A percentile compares a stretch with the other conserved stretches of the same genome.
Conservation (phyloP, 2,888 invertebrate genomes). For the Apodemia zela region DNA sequence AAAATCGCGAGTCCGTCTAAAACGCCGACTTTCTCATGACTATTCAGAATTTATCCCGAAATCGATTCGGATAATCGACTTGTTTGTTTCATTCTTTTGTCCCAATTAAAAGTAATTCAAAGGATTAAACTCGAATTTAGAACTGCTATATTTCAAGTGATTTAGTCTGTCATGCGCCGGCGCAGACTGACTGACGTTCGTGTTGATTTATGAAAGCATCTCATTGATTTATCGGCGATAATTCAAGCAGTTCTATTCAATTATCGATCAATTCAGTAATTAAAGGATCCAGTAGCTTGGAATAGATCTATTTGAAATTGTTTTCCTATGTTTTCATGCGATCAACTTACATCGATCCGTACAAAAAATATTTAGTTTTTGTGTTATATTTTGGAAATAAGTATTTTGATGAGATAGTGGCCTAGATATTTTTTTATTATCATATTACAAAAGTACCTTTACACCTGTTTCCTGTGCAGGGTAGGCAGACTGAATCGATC, state of each 20-base stretch:
- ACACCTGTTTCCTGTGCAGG: too few relatives aligned
- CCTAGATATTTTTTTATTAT: too few relatives aligned
- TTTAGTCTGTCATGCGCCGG: conserved; percentile 53
- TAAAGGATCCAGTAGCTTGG: conserved; percentile 27
- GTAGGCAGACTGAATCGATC: too few relatives aligned
- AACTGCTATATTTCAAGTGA: conserved; percentile 61
- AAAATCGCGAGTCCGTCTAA: conserved; percentile 44
- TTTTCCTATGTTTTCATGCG: neutral
- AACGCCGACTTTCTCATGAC: conserved; percentile 65
- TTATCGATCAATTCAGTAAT: conserved; percentile 39
- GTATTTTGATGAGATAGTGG: too few relatives aligned
- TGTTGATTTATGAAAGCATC: conserved; percentile 53
- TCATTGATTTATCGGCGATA: conserved; percentile 57
- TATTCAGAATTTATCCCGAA: conserved; percentile 53
- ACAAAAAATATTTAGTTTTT: too few relatives aligned
- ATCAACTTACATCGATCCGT: too few relatives aligned
- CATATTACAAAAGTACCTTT: too few relatives aligned
- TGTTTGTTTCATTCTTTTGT: conserved; percentile 47
- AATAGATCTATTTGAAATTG: neutral
- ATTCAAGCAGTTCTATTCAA: conserved; percentile 60
- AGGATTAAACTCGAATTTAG: conserved; percentile 61
- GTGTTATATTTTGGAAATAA: too few relatives aligned
- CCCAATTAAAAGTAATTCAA: conserved; percentile 68
- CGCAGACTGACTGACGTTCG: conserved; percentile 41
- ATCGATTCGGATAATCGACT: conserved; percentile 53